Evolutionary conservation across 2,888 invertebrate species (phyloP), one percentile per base, ranked within the genome.

Genomic region (Dusona sp.): DNA sequence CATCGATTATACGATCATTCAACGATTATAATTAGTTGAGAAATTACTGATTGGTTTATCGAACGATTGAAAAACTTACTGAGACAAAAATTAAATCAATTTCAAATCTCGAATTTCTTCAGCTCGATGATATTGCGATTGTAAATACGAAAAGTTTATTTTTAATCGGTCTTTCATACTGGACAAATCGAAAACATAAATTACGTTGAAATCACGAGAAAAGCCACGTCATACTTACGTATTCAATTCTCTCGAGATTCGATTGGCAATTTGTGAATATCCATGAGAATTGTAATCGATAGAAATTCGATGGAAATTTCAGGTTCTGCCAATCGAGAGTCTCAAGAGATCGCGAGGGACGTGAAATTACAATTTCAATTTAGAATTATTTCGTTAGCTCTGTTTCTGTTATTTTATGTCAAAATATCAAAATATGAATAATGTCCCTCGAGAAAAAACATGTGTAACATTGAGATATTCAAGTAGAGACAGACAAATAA

Each of bases 401-500:
- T 22, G 13, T 45, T 65, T 7, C n/a, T n/a, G 1, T 33, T 29
- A 29, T 51, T 42, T n/a, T n/a, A 9, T 3, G 22, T n/a, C 1
- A 45, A n/a, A 42, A 36, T 54, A 48, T 54, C 11, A 22, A n/a
- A 33, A 7, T 13, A 33, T 67, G 11, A 6, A 75, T 74, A 6
- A 75, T 74, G 84, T 81, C 73, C 57, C 70, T 82, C 75, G 81
- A 84, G 79, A 29, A 51, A n/a, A 45, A 68, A 67, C 42, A 68
- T 57, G 79, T 67, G 80, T 73, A 83, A 86, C 75, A 79, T 79
- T 54, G 61, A 82, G 82, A 83, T 68, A 77, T 80, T 48, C 33
- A 80, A 78, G 38, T 45, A 80, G 73, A 80, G 61, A 83, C 38
- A 75, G 42, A 51, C 33, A 70, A 79, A 36, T 42, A 75, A 73